These are phyloP conservation scores for Notarius quadriscutis DNA, from an alignment of 2,113 vertebrate genomes.

Conservation along the genomic window DNA sequence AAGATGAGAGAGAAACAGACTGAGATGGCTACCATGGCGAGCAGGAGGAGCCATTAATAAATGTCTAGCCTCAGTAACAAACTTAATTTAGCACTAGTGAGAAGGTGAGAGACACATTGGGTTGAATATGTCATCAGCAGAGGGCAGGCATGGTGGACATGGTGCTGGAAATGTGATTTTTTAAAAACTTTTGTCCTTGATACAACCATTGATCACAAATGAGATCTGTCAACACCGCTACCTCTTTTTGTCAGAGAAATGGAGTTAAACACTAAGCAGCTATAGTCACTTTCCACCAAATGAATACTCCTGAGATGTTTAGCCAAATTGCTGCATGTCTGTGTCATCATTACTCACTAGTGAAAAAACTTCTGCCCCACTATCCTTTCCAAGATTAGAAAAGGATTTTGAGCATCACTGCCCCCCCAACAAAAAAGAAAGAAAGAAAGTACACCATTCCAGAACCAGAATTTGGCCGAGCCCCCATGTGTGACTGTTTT, in stretches of 20 bases:
- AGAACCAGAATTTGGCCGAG: conserved; percentile 26
- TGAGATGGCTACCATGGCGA: conserved; percentile 14
- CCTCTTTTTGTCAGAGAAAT: conserved; percentile 18
- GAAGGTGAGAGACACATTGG: conserved; percentile 30
- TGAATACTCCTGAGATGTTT: conserved; percentile 13
- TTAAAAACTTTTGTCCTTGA: conserved; percentile 39
- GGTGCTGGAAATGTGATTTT: conserved; percentile 28
- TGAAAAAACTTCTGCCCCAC: not conserved
- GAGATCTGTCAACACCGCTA: conserved; percentile 25
- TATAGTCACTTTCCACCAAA: conserved; percentile 16
- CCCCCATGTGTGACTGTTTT: conserved; percentile 34
- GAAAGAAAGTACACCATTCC: conserved; percentile 24
- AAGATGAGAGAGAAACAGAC: conserved; percentile 22
- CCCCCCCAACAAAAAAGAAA: not conserved
- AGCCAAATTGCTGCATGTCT: conserved; percentile 26
- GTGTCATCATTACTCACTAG: not conserved
- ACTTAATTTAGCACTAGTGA: conserved; percentile 49
- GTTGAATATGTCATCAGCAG: conserved; percentile 38
- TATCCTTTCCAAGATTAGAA: not conserved
- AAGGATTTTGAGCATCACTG: conserved; percentile 28
- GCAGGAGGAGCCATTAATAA: conserved; percentile 43
- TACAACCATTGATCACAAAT: conserved; percentile 32
- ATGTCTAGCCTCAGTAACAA: conserved; percentile 42
- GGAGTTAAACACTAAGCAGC: conserved; percentile 37
- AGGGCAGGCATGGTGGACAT: conserved; percentile 1